These are phyloP conservation scores for Carassius gibelio DNA, from an alignment of 2,113 vertebrate species.

Conservation along the genomic window DNA sequence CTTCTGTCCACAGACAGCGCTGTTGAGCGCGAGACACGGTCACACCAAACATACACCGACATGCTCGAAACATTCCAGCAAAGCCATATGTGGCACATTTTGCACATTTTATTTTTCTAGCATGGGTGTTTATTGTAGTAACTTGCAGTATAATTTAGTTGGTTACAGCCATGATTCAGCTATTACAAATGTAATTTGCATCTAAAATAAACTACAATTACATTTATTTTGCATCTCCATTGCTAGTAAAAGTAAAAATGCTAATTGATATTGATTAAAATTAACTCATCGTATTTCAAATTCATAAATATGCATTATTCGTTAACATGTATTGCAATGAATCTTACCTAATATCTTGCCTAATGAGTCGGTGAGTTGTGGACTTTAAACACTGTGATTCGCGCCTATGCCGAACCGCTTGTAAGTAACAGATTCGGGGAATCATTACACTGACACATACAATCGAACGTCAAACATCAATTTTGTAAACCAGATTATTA, in stretches of 20 bases:
- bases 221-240: background rate
- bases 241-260: background rate
- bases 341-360: background rate
- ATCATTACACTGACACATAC: background rate
- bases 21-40: slow-evolving; percentile 29
- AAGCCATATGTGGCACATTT: slow-evolving; percentile 10
- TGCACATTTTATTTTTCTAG: background rate
- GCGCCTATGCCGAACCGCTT: too few relatives aligned
- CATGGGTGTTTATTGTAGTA: background rate
- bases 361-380: background rate
- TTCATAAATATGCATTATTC: background rate
- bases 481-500: background rate
- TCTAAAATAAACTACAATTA: background rate
- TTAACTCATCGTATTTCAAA: background rate
- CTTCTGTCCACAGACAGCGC: slow-evolving; percentile 48
- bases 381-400: background rate
- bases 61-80: slow-evolving; percentile 12
- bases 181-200: background rate
- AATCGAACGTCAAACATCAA: background rate
- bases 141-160: background rate
- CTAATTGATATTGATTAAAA: background rate
- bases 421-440: background rate
- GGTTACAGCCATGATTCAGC: background rate
- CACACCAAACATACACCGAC: slow-evolving; percentile 8
- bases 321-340: background rate